phyloP scores from a whole-genome alignment of 1,140 invertebrate species.

The Epicauta chinensis region DNA sequence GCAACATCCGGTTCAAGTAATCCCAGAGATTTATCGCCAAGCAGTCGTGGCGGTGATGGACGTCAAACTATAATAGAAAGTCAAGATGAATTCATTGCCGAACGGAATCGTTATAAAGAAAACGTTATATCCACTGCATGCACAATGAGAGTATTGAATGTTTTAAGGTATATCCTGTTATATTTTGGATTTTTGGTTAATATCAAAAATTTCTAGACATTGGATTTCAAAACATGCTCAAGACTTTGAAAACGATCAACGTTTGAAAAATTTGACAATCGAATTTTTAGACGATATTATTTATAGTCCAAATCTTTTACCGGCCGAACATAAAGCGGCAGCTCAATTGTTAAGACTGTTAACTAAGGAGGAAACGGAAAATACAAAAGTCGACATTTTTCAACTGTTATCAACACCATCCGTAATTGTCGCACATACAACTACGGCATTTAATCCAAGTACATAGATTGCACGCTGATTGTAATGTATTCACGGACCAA shows the following conservation, averaged over 20 bases:
- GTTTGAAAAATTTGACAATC: constrained; percentile 70
- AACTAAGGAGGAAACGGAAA: constrained; percentile 61
- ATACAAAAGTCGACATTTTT: constrained; percentile 61
- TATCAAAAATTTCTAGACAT: constrained; percentile 41
- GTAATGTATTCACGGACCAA: too few species aligned
- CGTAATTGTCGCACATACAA: too few species aligned
- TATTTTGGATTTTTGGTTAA: not conserved
- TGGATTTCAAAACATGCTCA: constrained; percentile 67
- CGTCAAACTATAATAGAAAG: constrained; percentile 20
- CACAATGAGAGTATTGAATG: constrained; percentile 88
- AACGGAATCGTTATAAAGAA: constrained; percentile 59
- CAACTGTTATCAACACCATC: constrained; percentile 63
- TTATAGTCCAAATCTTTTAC: constrained; percentile 75
- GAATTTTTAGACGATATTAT: constrained; percentile 87
- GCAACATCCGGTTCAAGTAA: constrained; percentile 85
- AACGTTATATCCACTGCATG: constrained; percentile 87
- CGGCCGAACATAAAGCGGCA: constrained; percentile 85
- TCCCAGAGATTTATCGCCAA: constrained; percentile 53
- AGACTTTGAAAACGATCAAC: constrained; percentile 78
- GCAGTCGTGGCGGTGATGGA: constrained; percentile 9
- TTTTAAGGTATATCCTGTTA: constrained; percentile 52
- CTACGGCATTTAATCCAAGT: too few species aligned
- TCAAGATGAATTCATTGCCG: constrained; percentile 38
- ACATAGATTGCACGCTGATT: too few species aligned
- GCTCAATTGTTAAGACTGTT: constrained; percentile 72